Conservation (phyloP, 1,140 invertebrate genomes). For the Battus philenor region DNA sequence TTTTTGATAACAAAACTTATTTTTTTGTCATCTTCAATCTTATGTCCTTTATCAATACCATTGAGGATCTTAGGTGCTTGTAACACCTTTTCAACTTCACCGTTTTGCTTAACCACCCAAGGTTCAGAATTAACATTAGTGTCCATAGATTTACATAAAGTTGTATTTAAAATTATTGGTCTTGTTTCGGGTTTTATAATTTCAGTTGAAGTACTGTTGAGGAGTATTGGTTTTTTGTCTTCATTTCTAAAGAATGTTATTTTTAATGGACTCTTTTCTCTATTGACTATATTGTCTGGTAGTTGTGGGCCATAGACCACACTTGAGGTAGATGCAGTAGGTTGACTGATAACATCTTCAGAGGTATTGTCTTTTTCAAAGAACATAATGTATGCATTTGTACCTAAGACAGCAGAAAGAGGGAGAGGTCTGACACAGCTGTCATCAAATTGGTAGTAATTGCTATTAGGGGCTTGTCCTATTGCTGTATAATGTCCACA, state of each 20-base stretch:
- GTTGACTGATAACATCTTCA: conserved; percentile 40
- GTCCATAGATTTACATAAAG: conserved; percentile 50
- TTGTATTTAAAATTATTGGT: conserved; percentile 66
- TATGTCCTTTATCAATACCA: conserved; percentile 42
- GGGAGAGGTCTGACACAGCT: conserved; percentile 84
- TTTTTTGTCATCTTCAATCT: conserved; percentile 54
- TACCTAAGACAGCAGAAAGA: conserved; percentile 84
- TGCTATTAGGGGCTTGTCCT: conserved; percentile 86
- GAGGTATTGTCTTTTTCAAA: conserved; percentile 83
- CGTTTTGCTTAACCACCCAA: conserved; percentile 68
- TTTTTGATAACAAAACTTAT: conserved; percentile 53
- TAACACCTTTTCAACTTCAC: conserved; percentile 61
- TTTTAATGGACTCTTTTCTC: conserved; percentile 64
- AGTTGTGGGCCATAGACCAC: conserved; percentile 60
- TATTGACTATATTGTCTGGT: conserved; percentile 53
- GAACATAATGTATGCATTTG: conserved; percentile 93
- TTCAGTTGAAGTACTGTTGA: conserved; percentile 43
- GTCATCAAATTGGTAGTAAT: conserved; percentile 90
- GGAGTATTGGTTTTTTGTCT: conserved; percentile 47
- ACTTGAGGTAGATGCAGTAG: conserved; percentile 49
- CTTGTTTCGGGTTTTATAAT: conserved; percentile 44
- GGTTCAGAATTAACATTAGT: conserved; percentile 50
- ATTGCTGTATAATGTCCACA: conserved; percentile 98
- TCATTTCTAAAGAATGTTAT: conserved; percentile 57
- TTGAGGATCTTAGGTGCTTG: conserved; percentile 50